Percentiles rank a stretch among this genome's conserved stretches.
Evolutionary conservation across 2,113 vertebrate species (phyloP).

Genomic region (Acinonyx jubatus): DNA sequence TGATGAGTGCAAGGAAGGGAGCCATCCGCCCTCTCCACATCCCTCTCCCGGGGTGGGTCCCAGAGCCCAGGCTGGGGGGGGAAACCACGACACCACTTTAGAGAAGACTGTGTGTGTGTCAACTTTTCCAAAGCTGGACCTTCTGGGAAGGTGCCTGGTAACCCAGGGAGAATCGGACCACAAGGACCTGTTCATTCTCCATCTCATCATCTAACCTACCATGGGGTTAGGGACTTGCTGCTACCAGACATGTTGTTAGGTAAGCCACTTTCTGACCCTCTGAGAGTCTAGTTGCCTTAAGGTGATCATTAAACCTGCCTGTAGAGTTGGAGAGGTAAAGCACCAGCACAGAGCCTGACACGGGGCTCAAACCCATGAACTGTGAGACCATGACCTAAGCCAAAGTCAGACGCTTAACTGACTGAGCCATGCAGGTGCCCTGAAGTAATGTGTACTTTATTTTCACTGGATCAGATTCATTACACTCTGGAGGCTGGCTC

Average conservation of each 20-base stretch:
- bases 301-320: background rate
- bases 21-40: background rate
- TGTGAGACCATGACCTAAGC: background rate
- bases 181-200: accelerated
- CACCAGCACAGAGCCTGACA: background rate
- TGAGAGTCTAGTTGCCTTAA: background rate
- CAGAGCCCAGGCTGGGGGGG: background rate
- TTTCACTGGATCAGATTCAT: background rate
- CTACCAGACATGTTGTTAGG: accelerated
- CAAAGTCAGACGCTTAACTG: too few relatives aligned
- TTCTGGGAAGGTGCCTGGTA: accelerated
- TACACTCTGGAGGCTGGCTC: background rate
- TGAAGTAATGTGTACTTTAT: background rate
- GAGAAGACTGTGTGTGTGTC: background rate
- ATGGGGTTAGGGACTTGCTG: accelerated
- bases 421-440: too few relatives aligned
- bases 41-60: background rate
- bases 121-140: background rate
- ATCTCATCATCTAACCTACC: accelerated
- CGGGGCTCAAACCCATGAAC: too few relatives aligned
- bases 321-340: background rate
- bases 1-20: background rate
- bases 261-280: background rate
- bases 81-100: background rate
- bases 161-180: accelerated